Evolutionary conservation across 2,888 invertebrate species (phyloP).

Genomic region (Drepana falcataria): DNA sequence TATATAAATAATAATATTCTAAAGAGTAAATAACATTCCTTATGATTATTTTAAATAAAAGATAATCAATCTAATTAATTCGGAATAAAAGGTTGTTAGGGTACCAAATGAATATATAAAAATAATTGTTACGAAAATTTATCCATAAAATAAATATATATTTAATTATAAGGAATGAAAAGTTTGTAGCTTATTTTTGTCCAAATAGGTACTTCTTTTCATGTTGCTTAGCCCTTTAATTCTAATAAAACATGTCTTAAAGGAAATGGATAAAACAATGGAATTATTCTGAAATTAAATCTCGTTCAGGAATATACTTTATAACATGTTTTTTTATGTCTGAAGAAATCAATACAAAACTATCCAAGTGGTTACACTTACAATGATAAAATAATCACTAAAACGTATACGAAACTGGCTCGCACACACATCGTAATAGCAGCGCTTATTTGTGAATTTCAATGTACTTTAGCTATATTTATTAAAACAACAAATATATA

Average conservation of each 20-base stretch:
- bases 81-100: constrained; percentile 34
- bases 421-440: neutral
- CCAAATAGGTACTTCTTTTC: neutral
- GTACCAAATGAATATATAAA: constrained; percentile 2
- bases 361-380: constrained; percentile 14
- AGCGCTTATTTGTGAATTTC: neutral
- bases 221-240: neutral
- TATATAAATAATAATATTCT: constrained; percentile 60
- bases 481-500: neutral
- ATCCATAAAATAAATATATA: constrained; percentile 9
- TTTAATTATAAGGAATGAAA: constrained; percentile 4
- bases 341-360: constrained; percentile 7
- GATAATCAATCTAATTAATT: constrained; percentile 51
- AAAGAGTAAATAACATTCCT: constrained; percentile 71
- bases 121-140: constrained; percentile 4
- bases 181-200: too few relatives aligned
- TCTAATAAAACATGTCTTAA: neutral
- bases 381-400: constrained; percentile 13
- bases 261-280: neutral
- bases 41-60: constrained; percentile 45
- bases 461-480: neutral
- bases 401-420: neutral
- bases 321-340: neutral
- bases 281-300: neutral
- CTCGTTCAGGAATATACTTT: neutral